phyloP scores from a whole-genome alignment of 2,888 invertebrate genomes.

The Caenorhabditis sulstoni region DNA sequence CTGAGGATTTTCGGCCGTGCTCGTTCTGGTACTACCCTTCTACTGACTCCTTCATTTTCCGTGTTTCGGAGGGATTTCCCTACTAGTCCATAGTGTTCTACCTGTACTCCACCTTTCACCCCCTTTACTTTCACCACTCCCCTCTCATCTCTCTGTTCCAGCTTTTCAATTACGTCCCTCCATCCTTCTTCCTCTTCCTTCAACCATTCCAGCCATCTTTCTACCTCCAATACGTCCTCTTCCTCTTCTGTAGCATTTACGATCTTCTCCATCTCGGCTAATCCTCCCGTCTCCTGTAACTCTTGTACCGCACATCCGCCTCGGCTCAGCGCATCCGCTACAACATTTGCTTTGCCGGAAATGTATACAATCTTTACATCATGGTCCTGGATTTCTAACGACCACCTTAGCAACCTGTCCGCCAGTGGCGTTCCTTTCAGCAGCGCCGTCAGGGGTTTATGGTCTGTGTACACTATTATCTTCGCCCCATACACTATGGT shows the following conservation, averaged over 20 bases:
- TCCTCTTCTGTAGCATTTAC: background rate
- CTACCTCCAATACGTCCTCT: background rate
- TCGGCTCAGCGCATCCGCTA: too few species aligned
- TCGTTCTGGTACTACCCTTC: constrained; percentile 32
- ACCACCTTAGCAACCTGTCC: constrained; percentile 21
- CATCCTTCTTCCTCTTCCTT: constrained; percentile 18
- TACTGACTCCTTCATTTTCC: background rate
- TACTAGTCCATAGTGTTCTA: background rate
- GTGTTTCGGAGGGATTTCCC: background rate
- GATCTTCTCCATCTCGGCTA: too few species aligned
- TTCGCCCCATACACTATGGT: constrained; percentile 8
- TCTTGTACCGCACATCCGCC: too few species aligned
- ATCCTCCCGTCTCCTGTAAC: too few species aligned
- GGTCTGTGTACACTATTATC: constrained; percentile 15
- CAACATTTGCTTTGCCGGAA: too few species aligned
- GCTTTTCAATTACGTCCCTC: background rate
- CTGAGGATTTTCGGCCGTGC: background rate
- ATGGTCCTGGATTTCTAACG: constrained; percentile 24
- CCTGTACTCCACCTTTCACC: background rate
- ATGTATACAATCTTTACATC: too few species aligned
- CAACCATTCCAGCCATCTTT: background rate
- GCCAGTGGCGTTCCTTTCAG: constrained; percentile 8
- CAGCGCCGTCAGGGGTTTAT: constrained; percentile 11
- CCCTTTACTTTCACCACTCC: background rate
- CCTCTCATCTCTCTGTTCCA: background rate